Evolutionary conservation across 2,888 invertebrate genomes (phyloP).

Genomic region (Erebia epiphron): DNA sequence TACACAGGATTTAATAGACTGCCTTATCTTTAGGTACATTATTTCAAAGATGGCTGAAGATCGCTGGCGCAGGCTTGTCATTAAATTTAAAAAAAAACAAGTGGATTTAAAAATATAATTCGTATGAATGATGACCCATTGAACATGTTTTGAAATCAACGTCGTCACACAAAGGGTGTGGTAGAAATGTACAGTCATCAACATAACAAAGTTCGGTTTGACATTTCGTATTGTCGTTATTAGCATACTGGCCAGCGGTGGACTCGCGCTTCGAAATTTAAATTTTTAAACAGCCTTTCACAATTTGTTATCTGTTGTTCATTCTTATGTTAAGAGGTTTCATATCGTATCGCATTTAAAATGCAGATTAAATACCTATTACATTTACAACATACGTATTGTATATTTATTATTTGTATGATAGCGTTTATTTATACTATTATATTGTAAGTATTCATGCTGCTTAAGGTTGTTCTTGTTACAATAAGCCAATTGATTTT

Average conservation of each 20-base stretch:
- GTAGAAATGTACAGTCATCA: slow-evolving; percentile 75
- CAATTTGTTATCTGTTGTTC: slow-evolving; percentile 34
- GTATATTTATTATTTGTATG: background rate
- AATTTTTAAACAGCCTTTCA: slow-evolving; percentile 67
- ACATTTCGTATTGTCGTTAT: slow-evolving; percentile 69
- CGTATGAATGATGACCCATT: slow-evolving; percentile 61
- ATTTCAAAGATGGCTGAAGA: too few species aligned
- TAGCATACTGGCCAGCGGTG: slow-evolving; percentile 73
- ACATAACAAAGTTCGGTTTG: slow-evolving; percentile 63
- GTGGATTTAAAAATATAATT: slow-evolving; percentile 25
- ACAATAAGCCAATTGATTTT: too few species aligned
- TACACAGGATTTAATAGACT: too few species aligned
- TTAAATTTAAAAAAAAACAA: background rate
- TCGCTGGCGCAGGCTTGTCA: too few species aligned
- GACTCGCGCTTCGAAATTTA: slow-evolving; percentile 57
- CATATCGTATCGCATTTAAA: slow-evolving; percentile 17
- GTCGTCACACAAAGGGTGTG: slow-evolving; percentile 65
- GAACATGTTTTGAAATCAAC: slow-evolving; percentile 52
- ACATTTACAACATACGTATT: background rate
- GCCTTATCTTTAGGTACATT: too few species aligned
- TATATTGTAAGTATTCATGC: too few species aligned
- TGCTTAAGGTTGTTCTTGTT: too few species aligned
- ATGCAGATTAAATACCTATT: slow-evolving; percentile 20
- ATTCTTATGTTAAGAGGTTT: slow-evolving; percentile 26
- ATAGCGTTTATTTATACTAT: too few species aligned